Base-by-base conservation (phyloP, 2,797 vertebrate genomes). In the Gallinago solitaria region DNA sequence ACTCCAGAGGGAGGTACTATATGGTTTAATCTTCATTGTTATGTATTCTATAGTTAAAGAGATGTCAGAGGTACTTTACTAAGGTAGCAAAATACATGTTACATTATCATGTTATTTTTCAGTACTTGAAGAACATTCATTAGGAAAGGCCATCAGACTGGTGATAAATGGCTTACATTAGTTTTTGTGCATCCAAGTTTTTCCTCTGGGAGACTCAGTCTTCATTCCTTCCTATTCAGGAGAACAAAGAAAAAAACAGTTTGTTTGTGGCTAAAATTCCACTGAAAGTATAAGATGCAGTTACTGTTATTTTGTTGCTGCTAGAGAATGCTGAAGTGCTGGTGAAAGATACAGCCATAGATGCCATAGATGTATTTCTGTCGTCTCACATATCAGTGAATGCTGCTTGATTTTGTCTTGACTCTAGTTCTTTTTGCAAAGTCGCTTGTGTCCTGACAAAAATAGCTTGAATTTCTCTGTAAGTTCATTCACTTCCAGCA, bases 141-240 rank as follows among this genome's bases (percentile, higher is more conserved):
- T 95, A 96, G 91, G 50, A 94, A 96, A 91, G 84, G 63, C 53
- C 82, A 87, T 96, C 79, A 74, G 60, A 83, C 18, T 14, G 28
- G 56, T 93, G 88, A 95, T 95, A 68, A 96, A 95, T 96, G 19
- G 67, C 94, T 97, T 95, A 89, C 48, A 80, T 97, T 93, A 76
- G 59, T 81, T 92, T 96, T 87, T 92, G 81, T 91, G 39, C 91
- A 90, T 95, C 82, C 67, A 85, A 80, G 70, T 77, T 93, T 88
- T 83, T 95, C 92, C 75, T 81, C 43, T 74, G 94, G 59, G 96
- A 97, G 54, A 65, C 54, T 78, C 39, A 74, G 28, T 95, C 83
- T 97, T 97, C 81, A 63, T 96, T 96, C 41, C 32, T 95, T 97
- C 81, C 89, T 94, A 24, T 56, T 87, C 39, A 90, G 64, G 79